These are phyloP conservation scores for Raja brachyura DNA, from an alignment of 2,113 vertebrate species.

Conservation along the genomic window DNA sequence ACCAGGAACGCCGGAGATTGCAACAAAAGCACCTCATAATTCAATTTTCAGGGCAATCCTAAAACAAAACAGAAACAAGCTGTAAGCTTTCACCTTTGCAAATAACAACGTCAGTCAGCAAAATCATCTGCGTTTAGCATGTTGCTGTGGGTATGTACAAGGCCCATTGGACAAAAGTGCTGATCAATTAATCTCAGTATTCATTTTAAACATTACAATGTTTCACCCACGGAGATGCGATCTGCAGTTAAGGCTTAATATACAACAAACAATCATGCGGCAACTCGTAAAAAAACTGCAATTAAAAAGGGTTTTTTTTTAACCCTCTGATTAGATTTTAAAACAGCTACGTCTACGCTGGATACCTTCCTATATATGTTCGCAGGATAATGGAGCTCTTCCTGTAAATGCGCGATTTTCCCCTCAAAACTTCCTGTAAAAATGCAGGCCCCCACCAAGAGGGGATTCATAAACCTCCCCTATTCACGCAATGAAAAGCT, in stretches of 20 bases:
- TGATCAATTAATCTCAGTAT: neutral
- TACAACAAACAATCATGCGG: neutral
- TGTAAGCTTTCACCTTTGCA: too few species aligned
- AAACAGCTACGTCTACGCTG: neutral
- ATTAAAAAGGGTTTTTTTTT: neutral
- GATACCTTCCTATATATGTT: neutral
- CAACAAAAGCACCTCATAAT: conserved; percentile 66
- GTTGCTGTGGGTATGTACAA: neutral
- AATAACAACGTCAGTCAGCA: neutral
- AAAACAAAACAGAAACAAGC: neutral
- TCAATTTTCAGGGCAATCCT: conserved; percentile 56
- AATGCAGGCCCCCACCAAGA: conserved; percentile 2
- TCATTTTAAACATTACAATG: neutral
- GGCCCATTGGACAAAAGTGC: neutral
- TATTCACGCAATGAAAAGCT: neutral
- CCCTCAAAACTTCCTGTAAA: conserved; percentile 30
- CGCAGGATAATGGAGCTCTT: neutral
- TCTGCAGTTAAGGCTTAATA: neutral
- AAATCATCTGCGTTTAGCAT: neutral
- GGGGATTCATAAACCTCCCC: neutral
- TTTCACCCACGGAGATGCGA: neutral
- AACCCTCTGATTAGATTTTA: neutral
- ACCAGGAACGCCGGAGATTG: conserved; percentile 50
- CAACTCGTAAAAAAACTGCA: neutral
- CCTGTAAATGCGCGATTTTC: conserved; percentile 21